Evolutionary conservation across 2,888 invertebrate species (phyloP).

Genomic region (Electrophaes corylata): DNA sequence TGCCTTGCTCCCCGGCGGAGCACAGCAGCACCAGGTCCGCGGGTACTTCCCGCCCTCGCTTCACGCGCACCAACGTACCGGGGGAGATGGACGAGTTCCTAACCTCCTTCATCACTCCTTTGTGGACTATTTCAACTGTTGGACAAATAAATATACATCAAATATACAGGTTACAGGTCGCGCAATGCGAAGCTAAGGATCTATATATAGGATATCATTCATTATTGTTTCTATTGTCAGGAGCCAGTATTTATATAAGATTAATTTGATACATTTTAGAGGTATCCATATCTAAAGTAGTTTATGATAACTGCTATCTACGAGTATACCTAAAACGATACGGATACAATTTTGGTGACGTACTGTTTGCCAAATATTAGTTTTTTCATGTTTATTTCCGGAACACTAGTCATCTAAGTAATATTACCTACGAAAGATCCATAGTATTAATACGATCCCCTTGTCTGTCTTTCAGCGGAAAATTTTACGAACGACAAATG

Average conservation of each 20-base stretch:
- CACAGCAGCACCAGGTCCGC: slow-evolving; percentile 91
- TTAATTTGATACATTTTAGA: not conserved
- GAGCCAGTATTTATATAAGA: not conserved
- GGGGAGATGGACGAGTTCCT: slow-evolving; percentile 86
- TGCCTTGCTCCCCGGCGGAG: slow-evolving; percentile 87
- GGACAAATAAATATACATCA: too few relatives aligned
- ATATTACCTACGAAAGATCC: too few relatives aligned
- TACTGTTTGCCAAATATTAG: not conserved
- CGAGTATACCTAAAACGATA: slow-evolving; percentile 2
- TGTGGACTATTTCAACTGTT: slow-evolving; percentile 84
- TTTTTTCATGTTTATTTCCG: not conserved
- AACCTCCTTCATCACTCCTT: slow-evolving; percentile 82
- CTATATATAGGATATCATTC: too few relatives aligned
- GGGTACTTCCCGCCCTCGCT: slow-evolving; percentile 90
- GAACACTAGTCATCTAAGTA: too few relatives aligned
- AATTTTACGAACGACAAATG: too few relatives aligned
- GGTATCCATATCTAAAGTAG: not conserved
- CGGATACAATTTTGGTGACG: not conserved
- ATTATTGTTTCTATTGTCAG: not conserved
- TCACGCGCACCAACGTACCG: slow-evolving; percentile 90
- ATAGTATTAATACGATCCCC: too few relatives aligned
- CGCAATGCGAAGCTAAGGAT: too few relatives aligned
- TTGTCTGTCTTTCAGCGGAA: too few relatives aligned
- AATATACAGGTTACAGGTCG: too few relatives aligned
- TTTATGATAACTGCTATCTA: slow-evolving; percentile 1